Evolutionary conservation across 1,140 invertebrate genomes (phyloP), one percentile per base, ranked within the genome.

Genomic region (Armadillidium nasatum): DNA sequence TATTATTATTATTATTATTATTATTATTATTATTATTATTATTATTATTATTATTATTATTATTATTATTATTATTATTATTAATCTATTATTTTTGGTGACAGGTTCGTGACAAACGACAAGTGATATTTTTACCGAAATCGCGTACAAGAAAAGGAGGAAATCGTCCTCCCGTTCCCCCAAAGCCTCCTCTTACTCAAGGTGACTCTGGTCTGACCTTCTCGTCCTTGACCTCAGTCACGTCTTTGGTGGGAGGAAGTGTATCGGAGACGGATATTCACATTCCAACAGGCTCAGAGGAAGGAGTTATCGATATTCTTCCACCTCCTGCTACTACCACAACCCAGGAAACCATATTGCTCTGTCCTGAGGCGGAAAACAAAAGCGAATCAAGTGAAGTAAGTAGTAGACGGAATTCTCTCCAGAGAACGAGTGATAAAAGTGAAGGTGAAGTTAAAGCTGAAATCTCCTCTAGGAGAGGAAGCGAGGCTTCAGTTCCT

Each of bases 311-410:
- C 6, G 70, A 72, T 4, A 67, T 45, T 72, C 22, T 19, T 13
- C 68, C 71, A n/a, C 43, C 15, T 9, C 4, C 72, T 4, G 45
- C 44, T 11, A 66, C 78, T 15, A 7, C 46, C 15, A n/a, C n/a
- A n/a, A 15, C 78, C 13, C 10, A 60, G 11, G 79, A 80, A 13
- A 54, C 67, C n/a, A 0, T 15, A 7, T 70, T 44, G 2, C 60
- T 80, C 7, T 77, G 73, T 44, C 79, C 79, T 3, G 79, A 78
- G 54, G 75, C 71, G 68, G 79, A 78, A 10, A 74, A 76, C 44
- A 67, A 75, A 1, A 80, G 79, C 21, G 79, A 80, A 69, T 80
- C 79, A 13, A 80, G 79, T 44, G 79, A 80, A 66, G 75, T 80
- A 10, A 78, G 75, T 73, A 81, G 79, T 44, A 66, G 79, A 4